A percentile compares a stretch with the other conserved stretches of the same genome.
These are phyloP conservation scores for Setophaga petechia DNA, from an alignment of 2,113 vertebrate genomes.

Conservation along the genomic window DNA sequence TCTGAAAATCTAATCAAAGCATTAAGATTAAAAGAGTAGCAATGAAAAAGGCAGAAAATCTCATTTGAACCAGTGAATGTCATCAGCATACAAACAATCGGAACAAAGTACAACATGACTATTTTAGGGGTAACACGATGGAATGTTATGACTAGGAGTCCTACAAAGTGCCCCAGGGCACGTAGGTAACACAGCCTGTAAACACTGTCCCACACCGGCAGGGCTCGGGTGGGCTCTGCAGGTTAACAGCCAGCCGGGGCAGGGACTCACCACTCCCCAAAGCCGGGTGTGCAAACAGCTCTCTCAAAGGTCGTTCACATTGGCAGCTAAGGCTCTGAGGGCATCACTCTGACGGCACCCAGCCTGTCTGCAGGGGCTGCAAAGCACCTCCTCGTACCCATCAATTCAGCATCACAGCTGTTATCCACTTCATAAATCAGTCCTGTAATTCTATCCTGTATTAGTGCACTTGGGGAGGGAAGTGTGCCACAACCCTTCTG, in stretches of 20 bases:
- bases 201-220: not conserved
- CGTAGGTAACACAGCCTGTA: not conserved
- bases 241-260: not conserved
- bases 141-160: not conserved
- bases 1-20: not conserved
- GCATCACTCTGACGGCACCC: not conserved
- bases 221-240: not conserved
- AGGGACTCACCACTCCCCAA: not conserved
- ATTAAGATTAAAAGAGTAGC: not conserved
- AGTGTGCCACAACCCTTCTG: not conserved
- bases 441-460: not conserved
- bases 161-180: not conserved
- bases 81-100: not conserved
- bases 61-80: not conserved
- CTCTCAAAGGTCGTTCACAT: not conserved
- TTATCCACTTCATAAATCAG: not conserved
- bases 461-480: not conserved
- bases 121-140: not conserved
- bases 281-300: not conserved
- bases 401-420: not conserved
- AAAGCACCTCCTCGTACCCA: not conserved
- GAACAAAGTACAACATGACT: not conserved
- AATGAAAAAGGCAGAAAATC: not conserved
- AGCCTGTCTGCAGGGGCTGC: not conserved
- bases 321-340: not conserved